phyloP scores from a whole-genome alignment of 2,888 invertebrate genomes.

The Eretmocerus hayati region DNA sequence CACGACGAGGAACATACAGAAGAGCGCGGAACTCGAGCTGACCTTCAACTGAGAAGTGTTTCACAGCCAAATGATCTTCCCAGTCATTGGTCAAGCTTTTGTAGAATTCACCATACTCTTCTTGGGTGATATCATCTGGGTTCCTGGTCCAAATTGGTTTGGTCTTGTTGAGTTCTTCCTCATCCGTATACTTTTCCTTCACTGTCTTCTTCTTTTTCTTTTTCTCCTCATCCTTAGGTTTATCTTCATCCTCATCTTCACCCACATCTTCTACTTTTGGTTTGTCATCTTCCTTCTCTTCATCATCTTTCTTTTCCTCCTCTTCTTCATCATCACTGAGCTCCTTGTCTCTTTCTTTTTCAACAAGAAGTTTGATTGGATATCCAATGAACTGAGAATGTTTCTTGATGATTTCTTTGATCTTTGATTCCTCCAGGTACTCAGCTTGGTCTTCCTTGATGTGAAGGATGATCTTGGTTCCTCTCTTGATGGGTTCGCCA shows the following conservation, averaged over 20 bases:
- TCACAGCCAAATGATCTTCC: slow-evolving; percentile 96
- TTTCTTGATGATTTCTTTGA: slow-evolving; percentile 97
- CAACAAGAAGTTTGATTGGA: slow-evolving; percentile 90
- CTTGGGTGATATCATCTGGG: slow-evolving; percentile 91
- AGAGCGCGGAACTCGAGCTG: slow-evolving; percentile 92
- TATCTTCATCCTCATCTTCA: slow-evolving; percentile 66
- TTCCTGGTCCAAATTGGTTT: slow-evolving; percentile 98
- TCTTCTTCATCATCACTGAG: slow-evolving; percentile 89
- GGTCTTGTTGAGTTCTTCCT: slow-evolving; percentile 97
- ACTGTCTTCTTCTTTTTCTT: slow-evolving; percentile 96
- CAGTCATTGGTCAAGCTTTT: slow-evolving; percentile 96
- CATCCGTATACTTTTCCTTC: slow-evolving; percentile 96
- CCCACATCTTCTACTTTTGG: slow-evolving; percentile 68
- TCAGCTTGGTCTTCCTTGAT: slow-evolving; percentile 95
- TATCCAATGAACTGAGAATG: slow-evolving; percentile 99
- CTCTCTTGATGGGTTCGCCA: slow-evolving; percentile 78
- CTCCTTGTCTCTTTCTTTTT: slow-evolving; percentile 96
- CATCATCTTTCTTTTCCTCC: slow-evolving; percentile 63
- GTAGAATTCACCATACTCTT: slow-evolving; percentile 98
- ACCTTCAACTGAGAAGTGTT: slow-evolving; percentile 90
- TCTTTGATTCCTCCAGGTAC: slow-evolving; percentile 86
- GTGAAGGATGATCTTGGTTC: slow-evolving; percentile 89
- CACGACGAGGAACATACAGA: slow-evolving; percentile 84
- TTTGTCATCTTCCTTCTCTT: slow-evolving; percentile 60
- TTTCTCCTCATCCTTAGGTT: slow-evolving; percentile 64